phyloP scores from a whole-genome alignment of 2,797 vertebrate species.

The Poeciliopsis gracilis region DNA sequence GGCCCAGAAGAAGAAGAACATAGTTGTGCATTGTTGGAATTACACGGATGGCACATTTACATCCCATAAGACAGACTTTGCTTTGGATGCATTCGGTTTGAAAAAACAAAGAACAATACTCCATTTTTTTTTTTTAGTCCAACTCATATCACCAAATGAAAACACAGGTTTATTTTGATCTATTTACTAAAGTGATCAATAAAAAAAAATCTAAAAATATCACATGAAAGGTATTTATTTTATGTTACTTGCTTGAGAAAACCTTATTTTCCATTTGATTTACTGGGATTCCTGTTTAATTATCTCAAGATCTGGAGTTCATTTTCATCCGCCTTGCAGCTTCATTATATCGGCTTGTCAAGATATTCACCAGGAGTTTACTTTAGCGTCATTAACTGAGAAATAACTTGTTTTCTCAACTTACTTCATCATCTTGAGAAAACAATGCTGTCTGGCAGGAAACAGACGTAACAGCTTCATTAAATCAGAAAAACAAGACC shows the following conservation, averaged over 20 bases:
- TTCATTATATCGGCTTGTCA: not conserved
- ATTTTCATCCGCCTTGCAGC: not conserved
- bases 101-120: not conserved
- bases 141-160: not conserved
- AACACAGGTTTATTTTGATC: not conserved
- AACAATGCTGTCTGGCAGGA: not conserved
- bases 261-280: no score
- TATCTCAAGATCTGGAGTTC: no score
- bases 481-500: not conserved
- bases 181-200: not conserved
- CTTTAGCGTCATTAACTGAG: no score
- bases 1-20: constrained; percentile 28
- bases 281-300: no score
- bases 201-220: not conserved
- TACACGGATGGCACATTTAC: constrained; percentile 20
- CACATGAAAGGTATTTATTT: not conserved
- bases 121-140: not conserved
- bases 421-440: not conserved
- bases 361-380: not conserved
- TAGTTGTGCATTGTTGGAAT: constrained; percentile 50
- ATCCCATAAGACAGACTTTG: constrained; percentile 24
- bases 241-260: no score
- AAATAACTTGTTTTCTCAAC: no score
- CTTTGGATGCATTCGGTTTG: constrained; percentile 11
- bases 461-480: not conserved